These are phyloP conservation scores for Agrotis segetum DNA, from an alignment of 2,888 invertebrate genomes.

Conservation along the genomic window DNA sequence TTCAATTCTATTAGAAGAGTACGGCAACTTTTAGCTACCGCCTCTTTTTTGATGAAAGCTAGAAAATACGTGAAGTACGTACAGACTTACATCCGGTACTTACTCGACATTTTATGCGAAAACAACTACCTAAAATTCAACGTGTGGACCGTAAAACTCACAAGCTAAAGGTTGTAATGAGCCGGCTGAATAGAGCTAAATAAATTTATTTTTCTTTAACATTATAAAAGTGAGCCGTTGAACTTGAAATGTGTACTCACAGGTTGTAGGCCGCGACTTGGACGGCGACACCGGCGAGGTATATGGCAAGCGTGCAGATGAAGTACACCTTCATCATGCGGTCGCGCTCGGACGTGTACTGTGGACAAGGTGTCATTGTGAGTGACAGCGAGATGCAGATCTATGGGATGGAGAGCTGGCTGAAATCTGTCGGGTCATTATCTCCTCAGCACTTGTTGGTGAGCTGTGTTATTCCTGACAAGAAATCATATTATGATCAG, in stretches of 20 bases:
- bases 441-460: too few relatives aligned
- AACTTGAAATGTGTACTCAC: slow-evolving; percentile 85
- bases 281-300: slow-evolving; percentile 92
- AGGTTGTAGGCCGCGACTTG: slow-evolving; percentile 92
- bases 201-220: not conserved
- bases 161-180: too few relatives aligned
- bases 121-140: too few relatives aligned
- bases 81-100: too few relatives aligned
- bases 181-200: too few relatives aligned
- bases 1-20: not conserved
- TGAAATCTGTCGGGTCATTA: too few relatives aligned
- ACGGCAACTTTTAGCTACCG: not conserved
- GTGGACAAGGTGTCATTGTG: slow-evolving; percentile 71
- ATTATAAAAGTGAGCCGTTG: not conserved
- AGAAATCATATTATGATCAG: not conserved
- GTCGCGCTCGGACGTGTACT: slow-evolving; percentile 96
- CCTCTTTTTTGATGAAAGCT: not conserved
- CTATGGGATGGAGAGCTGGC: too few relatives aligned
- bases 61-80: too few relatives aligned
- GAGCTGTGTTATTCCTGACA: not conserved
- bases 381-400: not conserved
- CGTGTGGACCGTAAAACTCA: too few relatives aligned
- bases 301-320: slow-evolving; percentile 94
- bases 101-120: too few relatives aligned
- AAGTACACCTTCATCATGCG: slow-evolving; percentile 97